Base-by-base conservation (phyloP, 2,888 invertebrate genomes). In the Biston betularia region DNA sequence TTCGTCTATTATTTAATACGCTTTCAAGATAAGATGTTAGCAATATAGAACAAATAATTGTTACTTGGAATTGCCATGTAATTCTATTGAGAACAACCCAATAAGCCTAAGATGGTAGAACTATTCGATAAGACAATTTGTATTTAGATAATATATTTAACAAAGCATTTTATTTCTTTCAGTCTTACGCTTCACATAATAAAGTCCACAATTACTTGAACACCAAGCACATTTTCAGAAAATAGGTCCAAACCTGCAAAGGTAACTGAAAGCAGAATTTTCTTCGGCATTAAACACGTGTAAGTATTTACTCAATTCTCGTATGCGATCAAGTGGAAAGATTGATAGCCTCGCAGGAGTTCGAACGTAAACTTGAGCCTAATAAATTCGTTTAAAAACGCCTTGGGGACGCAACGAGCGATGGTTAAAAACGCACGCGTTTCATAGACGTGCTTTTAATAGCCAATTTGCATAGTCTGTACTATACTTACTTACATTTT, bases 371-470 rank as follows among this genome's bases (percentile, higher is more conserved):
- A 66, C 65, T 75, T 76, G 74, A 69, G 69, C 50, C 63, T 71
- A 73, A 78, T 81, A 78, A 76, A 77, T 79, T 77, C 72, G 59
- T 57, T 65, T 70, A 72, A 78, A 76, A 76, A 70, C 71, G 66
- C 76, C 72, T 70, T 45, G 55, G 65, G 77, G 76, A 71, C 53
- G 54, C 38, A 8, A 38, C 38, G 50, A 15, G 14, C 34, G 42
- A 58, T 11, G 40, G 12, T 49, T 49, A 54, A 53, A 58, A 59
- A 58, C 58, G 52, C 57, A 48, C 38, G 40, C n/a, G 42, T 44
- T 50, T 52, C 45, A 15, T 33, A 45, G n/a, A 52, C 35, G 58
- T 40, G 49, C 24, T 58, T 49, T 58, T 58, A 58, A 58, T 58
- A 58, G 58, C 40, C 42, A 54, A 54, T 54, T 54, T 54, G 15